These are phyloP conservation scores for Glaucomys volans DNA, from an alignment of 2,113 vertebrate genomes.

Conservation along the genomic window DNA sequence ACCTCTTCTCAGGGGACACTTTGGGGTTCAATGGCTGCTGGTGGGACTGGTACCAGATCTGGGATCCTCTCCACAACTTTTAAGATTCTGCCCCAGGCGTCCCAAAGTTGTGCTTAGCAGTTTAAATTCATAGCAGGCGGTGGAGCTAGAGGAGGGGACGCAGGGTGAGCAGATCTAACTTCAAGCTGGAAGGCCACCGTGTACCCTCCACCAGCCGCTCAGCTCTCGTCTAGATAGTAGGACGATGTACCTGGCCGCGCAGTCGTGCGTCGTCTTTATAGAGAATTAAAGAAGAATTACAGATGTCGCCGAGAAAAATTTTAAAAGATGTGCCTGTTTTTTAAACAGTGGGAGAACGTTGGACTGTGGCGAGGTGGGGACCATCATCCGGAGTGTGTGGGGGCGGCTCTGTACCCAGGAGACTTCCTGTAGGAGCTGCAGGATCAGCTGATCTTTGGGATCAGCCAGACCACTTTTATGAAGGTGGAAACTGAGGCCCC, in stretches of 20 bases:
- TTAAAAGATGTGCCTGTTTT: not conserved
- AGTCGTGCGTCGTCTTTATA: not conserved
- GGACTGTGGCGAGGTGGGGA: not conserved
- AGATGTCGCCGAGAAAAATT: not conserved
- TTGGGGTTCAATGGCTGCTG: not conserved
- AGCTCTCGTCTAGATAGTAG: not conserved
- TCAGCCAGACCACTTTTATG: too few relatives aligned
- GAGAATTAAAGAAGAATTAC: not conserved
- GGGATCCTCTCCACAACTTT: not conserved
- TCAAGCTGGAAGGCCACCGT: not conserved
- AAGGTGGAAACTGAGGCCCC: not conserved
- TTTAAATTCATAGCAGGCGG: not conserved
- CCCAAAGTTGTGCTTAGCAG: not conserved
- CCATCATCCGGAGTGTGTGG: fast-evolving
- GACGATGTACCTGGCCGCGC: too few relatives aligned
- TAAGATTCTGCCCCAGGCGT: not conserved
- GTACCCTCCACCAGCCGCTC: not conserved
- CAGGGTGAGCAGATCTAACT: not conserved
- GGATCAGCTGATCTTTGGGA: not conserved
- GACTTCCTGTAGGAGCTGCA: not conserved
- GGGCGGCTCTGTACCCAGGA: not conserved
- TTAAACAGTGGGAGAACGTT: not conserved
- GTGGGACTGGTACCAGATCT: not conserved
- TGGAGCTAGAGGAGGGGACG: not conserved
- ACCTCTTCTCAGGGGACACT: not conserved